A percentile compares a stretch with the other conserved stretches of the same genome.
phyloP scores from a whole-genome alignment of 2,113 vertebrate genomes.

The Psilopsiagon aurifrons region DNA sequence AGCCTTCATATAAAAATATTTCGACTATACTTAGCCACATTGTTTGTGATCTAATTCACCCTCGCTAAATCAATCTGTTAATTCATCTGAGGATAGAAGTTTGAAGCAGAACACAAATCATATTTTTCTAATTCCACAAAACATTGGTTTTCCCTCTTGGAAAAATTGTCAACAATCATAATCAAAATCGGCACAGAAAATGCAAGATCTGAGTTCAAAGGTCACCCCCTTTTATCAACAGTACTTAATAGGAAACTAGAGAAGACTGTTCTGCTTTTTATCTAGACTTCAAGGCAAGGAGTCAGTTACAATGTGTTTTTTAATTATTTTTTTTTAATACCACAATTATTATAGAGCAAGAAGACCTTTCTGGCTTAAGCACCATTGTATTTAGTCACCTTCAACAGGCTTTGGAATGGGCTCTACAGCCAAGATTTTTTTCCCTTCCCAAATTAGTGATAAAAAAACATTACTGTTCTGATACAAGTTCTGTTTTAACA shows the following conservation, averaged over 20 bases:
- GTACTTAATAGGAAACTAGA: conserved; percentile 32
- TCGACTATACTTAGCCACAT: neutral
- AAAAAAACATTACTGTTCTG: neutral
- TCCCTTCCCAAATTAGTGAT: neutral
- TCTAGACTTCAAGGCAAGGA: neutral
- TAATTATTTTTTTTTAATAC: neutral
- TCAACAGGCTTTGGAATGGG: neutral
- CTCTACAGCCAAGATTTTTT: neutral
- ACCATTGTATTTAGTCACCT: neutral
- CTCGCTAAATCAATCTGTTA: neutral
- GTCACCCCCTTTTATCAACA: neutral
- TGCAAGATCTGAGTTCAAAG: conserved; percentile 35
- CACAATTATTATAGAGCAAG: neutral
- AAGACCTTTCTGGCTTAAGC: neutral
- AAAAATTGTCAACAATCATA: neutral
- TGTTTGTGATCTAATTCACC: neutral
- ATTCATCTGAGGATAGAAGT: neutral
- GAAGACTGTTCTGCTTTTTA: conserved; percentile 43
- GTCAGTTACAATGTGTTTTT: neutral
- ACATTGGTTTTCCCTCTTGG: neutral
- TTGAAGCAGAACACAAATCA: neutral
- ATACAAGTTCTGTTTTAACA: neutral
- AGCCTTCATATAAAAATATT: neutral
- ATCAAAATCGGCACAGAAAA: conserved; percentile 28
- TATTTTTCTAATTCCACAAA: neutral